Percentiles rank a stretch among this genome's conserved stretches.
phyloP scores from a whole-genome alignment of 1,140 invertebrate species.

The Drosophila nasuta region DNA sequence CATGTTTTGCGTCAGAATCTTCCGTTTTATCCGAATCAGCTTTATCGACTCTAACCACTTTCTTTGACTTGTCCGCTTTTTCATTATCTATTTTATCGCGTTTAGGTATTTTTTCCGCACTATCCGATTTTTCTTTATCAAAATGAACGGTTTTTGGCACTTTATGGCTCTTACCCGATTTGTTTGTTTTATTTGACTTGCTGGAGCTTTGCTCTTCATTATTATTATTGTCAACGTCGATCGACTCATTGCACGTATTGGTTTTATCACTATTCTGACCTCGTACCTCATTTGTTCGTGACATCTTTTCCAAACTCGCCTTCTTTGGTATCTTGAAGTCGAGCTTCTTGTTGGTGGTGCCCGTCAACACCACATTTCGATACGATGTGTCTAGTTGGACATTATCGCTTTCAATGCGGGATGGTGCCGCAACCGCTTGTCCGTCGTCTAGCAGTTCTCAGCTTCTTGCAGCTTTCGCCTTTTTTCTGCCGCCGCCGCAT shows the following conservation, averaged over 20 bases:
- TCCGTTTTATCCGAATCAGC: neutral
- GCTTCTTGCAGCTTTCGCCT: conserved; percentile 30
- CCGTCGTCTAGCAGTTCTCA: conserved; percentile 27
- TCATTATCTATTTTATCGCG: neutral
- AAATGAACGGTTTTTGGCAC: neutral
- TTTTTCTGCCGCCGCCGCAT: conserved; percentile 12
- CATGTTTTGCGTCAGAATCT: neutral
- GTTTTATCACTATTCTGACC: conserved; percentile 14
- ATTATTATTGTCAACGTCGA: neutral
- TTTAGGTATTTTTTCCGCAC: neutral
- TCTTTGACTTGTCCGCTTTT: neutral
- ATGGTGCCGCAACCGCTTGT: neutral
- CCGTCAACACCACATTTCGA: conserved; percentile 16
- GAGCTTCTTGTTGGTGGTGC: conserved; percentile 39
- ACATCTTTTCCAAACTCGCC: neutral
- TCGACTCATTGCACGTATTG: neutral
- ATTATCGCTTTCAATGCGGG: too few relatives aligned
- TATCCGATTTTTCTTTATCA: conserved; percentile 2
- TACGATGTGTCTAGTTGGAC: conserved; percentile 62
- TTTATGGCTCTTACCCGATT: neutral
- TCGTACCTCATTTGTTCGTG: neutral
- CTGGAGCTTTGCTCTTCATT: neutral
- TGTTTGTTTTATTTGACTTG: neutral
- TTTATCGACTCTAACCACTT: neutral
- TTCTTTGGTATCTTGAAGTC: conserved; percentile 66